phyloP scores from a whole-genome alignment of 2,113 vertebrate genomes.

The Caranx ignobilis region DNA sequence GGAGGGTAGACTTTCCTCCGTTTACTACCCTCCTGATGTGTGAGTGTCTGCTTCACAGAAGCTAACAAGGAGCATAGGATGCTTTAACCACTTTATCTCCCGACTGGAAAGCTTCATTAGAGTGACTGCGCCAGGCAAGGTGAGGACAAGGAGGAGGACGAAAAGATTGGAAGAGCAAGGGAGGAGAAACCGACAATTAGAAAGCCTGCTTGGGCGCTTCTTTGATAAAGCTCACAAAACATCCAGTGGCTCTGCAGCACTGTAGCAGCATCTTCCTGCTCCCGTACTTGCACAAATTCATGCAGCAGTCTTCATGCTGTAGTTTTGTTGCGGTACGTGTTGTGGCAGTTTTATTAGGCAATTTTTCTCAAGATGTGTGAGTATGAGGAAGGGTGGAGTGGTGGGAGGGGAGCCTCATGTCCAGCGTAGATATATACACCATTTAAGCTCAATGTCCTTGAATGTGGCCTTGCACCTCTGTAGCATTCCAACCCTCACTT shows the following conservation, averaged over 20 bases:
- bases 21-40: slow-evolving; percentile 50
- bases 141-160: slow-evolving; percentile 15
- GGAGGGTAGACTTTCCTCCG: background rate
- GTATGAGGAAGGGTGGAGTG: slow-evolving; percentile 9
- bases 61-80: slow-evolving; percentile 52
- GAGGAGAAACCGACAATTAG: slow-evolving; percentile 49
- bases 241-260: background rate
- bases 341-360: slow-evolving; percentile 73
- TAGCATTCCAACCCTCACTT: slow-evolving; percentile 48
- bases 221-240: slow-evolving; percentile 35
- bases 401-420: slow-evolving; percentile 19
- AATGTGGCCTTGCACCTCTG: slow-evolving; percentile 60
- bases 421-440: slow-evolving; percentile 51
- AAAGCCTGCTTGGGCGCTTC: slow-evolving; percentile 28
- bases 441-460: slow-evolving; percentile 68
- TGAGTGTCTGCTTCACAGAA: slow-evolving; percentile 50
- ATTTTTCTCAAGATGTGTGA: slow-evolving; percentile 54
- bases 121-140: slow-evolving; percentile 12
- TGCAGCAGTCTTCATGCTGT: slow-evolving; percentile 35
- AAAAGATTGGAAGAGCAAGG: background rate
- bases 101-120: slow-evolving; percentile 53
- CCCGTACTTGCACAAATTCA: slow-evolving; percentile 8
- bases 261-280: slow-evolving; percentile 4
- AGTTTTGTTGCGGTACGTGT: slow-evolving; percentile 41
- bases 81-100: slow-evolving; percentile 49